Evolutionary conservation across 92 coral and sea anemone genomes (phyloP).

Genomic region (Porites lobata): DNA sequence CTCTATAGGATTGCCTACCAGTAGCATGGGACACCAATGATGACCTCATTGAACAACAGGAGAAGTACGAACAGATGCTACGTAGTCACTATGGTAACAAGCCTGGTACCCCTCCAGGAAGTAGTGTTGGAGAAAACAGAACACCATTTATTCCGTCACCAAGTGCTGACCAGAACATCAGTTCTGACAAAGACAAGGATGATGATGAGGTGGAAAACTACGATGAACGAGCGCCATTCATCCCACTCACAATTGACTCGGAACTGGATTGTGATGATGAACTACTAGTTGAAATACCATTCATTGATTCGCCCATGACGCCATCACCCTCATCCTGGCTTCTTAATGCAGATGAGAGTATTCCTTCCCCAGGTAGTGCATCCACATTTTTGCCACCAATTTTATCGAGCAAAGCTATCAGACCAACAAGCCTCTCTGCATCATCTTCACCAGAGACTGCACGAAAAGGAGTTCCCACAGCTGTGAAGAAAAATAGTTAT

Average conservation of each 20-base stretch:
- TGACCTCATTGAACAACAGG: constrained; percentile 77
- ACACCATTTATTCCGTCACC: constrained; percentile 65
- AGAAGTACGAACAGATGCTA: constrained; percentile 69
- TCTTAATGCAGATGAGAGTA: constrained; percentile 71
- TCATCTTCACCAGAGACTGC: constrained; percentile 53
- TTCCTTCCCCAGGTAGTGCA: constrained; percentile 37
- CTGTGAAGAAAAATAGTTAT: constrained; percentile 73
- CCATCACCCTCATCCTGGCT: constrained; percentile 78
- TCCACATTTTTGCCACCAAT: constrained; percentile 34
- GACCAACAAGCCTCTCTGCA: constrained; percentile 52
- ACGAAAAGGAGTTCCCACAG: constrained; percentile 65
- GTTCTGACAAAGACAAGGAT: constrained; percentile 36
- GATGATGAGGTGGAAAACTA: constrained; percentile 70
- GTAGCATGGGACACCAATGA: constrained; percentile 84
- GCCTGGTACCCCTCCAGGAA: constrained; percentile 47
- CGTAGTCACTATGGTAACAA: constrained; percentile 70
- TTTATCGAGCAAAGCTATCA: background rate
- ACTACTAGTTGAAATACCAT: constrained; percentile 77
- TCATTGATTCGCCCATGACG: constrained; percentile 76
- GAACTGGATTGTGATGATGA: constrained; percentile 81
- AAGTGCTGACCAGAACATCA: constrained; percentile 34
- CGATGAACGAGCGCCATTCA: constrained; percentile 93
- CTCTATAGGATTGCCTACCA: constrained; percentile 70
- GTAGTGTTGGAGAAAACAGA: constrained; percentile 24
- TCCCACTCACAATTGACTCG: constrained; percentile 89